A percentile compares a stretch with the other conserved stretches of the same genome.
Evolutionary conservation across 1,140 invertebrate species (phyloP).

Genomic region (Venturia canescens): DNA sequence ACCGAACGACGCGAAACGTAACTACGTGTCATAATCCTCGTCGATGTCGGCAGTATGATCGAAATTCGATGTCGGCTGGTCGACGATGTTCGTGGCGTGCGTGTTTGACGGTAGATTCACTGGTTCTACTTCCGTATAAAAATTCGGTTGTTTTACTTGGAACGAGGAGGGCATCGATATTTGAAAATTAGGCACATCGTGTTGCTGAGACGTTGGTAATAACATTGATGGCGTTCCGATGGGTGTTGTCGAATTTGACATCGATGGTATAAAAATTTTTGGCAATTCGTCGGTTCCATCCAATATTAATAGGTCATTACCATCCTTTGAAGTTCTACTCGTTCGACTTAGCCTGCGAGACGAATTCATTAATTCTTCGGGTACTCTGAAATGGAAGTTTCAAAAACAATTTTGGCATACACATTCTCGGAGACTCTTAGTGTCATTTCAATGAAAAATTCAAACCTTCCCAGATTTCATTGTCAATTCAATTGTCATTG

Average conservation of each 20-base stretch:
- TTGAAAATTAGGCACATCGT: conserved; percentile 69
- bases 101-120: conserved; percentile 62
- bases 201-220: conserved; percentile 48
- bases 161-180: conserved; percentile 70
- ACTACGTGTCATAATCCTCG: conserved; percentile 76
- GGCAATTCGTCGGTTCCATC: conserved; percentile 47
- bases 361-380: conserved; percentile 51
- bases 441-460: no score
- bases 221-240: conserved; percentile 46
- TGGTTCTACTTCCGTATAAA: conserved; percentile 75
- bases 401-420: no score
- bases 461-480: no score
- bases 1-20: background rate
- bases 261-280: conserved; percentile 40
- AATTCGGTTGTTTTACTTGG: conserved; percentile 72
- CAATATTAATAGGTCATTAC: conserved; percentile 39
- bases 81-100: conserved; percentile 53
- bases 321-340: conserved; percentile 51
- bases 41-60: conserved; percentile 70
- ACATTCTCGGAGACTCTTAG: no score
- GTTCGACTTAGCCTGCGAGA: conserved; percentile 48
- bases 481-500: no score
- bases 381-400: conserved; percentile 41
- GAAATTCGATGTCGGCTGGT: conserved; percentile 68
- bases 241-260: conserved; percentile 32